Percentiles rank a stretch among this genome's conserved stretches.
Conservation (phyloP, 2,888 invertebrate species). For the Tetanocera ferruginea region DNA sequence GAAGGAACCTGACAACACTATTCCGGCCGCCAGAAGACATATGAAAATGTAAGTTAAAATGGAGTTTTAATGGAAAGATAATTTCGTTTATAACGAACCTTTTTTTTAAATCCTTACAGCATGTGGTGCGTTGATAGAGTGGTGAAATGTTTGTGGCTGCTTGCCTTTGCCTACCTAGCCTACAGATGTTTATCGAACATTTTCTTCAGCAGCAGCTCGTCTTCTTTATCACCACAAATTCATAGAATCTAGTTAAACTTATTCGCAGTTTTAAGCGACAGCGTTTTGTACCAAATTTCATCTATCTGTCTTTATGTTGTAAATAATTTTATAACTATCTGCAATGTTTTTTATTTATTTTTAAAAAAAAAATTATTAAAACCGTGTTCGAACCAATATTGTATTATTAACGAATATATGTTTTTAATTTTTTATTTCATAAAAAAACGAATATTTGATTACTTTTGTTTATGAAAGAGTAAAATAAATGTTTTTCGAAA, state of each 20-base stretch:
- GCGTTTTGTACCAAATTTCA: too few relatives aligned
- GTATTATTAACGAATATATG: too few relatives aligned
- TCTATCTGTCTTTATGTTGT: too few relatives aligned
- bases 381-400: too few relatives aligned
- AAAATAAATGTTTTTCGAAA: too few relatives aligned
- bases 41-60: conserved; percentile 79
- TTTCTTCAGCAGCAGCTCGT: conserved; percentile 44
- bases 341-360: too few relatives aligned
- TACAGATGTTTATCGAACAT: conserved; percentile 60
- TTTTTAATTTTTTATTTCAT: too few relatives aligned
- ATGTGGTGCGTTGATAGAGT: conserved; percentile 89
- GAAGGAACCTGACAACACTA: conserved; percentile 84
- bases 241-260: conserved; percentile 35
- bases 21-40: conserved; percentile 84
- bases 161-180: conserved; percentile 73
- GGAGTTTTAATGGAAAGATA: background rate
- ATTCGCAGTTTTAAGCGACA: background rate
- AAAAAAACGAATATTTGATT: too few relatives aligned
- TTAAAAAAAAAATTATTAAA: too few relatives aligned
- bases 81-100: background rate
- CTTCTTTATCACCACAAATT: conserved; percentile 45
- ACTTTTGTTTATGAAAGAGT: too few relatives aligned
- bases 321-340: too few relatives aligned
- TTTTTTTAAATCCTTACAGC: conserved; percentile 72
- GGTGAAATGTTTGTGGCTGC: conserved; percentile 78